Base-by-base conservation (phyloP, 2,888 invertebrate genomes). In the Drosophila rellima region DNA sequence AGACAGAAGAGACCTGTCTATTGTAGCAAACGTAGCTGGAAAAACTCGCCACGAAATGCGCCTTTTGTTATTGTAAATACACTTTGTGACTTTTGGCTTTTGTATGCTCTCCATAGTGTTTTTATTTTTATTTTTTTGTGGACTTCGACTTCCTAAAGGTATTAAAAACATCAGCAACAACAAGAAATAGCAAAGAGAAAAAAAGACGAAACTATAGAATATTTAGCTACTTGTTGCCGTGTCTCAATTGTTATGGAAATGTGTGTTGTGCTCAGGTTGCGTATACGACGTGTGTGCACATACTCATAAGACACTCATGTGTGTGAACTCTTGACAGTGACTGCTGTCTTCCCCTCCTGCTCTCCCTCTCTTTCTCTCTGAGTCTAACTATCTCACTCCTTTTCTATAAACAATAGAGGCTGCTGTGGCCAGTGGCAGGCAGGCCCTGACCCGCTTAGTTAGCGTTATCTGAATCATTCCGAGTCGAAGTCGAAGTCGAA, bases 81-180 rank as follows among this genome's bases (percentile, higher is more conserved):
- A 73, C 78, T 78, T 73, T 80, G 72, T 80, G 81, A 74, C 66
- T 78, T 59, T 72, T 40, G 65, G 54, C 65, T 67, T 65, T 71
- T 65, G 64, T 54, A 44, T 45, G 54, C 44, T 57, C 20, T 45
- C 13, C 31, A 47, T 62, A 59, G 60, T 75, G 70, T 51, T 39
- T 73, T 51, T 40, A 69, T 74, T 70, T 64, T 35, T 35, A 7
- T 73, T 51, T 44, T 72, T 74, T 69, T 66, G 60, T 60, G 60
- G 33, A 55, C 65, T 26, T 44, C 31, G 83, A 90, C 90, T 89
- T 90, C 90, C 90, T 90, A 86, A 90, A 90, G 64, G 90, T 80
- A 90, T 90, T 90, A 90, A 83, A 74, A 64, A 74, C 52, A 74
- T 60, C 44, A 66, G n/a, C n/a, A n/a, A n/a, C n/a, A n/a, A n/a